Evolutionary conservation across 1,140 invertebrate genomes (phyloP), one percentile per base, ranked within the genome.

Genomic region (Pseudomyrmex concolor): DNA sequence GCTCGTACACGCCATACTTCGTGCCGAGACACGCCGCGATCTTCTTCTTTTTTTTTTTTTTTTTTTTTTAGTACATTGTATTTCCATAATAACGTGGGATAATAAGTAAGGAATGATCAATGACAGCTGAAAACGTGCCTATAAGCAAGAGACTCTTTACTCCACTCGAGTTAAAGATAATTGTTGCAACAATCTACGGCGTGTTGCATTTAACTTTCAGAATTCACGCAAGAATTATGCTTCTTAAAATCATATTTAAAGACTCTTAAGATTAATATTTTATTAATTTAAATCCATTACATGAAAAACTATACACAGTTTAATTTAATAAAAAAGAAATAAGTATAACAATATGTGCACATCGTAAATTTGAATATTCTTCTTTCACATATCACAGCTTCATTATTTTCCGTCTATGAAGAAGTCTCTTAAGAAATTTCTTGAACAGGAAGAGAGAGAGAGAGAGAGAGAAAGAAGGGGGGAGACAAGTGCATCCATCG

Each of bases 21-120:
- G 54, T 78, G 76, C 70, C 64, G 64, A 57, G 63, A 68, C 34
- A 34, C 34, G 64, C 10, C 43, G 54, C 43, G 54, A 70, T 71
- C 55, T 45, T 66, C 45, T 76, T 76, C 7, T 34, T 34, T 34
- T 34, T 34, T 59, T 80, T 80, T 50, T 34, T 34, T 34, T 34
- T 34, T 34, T 34, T 34, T 60, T 80, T 80, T 59, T 70, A 48
- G 76, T 70, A 48, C 22, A 71, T 59, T 71, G 70, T 17, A 43
- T 80, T 80, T 80, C 15, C 43, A 59, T 70, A 70, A 80, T 80
- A 71, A 80, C 66, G 66, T 43, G 67, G 62, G 19, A 19, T 10
- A 34, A 17, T 70, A 34, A 60, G 76, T 50, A 51, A 70, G 76
- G 19, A 50, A 60, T 68, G 17, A 48, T 55, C 13, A 34, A 59